These are phyloP conservation scores for Hylia prasina DNA, from an alignment of 2,113 vertebrate species.

Conservation along the genomic window DNA sequence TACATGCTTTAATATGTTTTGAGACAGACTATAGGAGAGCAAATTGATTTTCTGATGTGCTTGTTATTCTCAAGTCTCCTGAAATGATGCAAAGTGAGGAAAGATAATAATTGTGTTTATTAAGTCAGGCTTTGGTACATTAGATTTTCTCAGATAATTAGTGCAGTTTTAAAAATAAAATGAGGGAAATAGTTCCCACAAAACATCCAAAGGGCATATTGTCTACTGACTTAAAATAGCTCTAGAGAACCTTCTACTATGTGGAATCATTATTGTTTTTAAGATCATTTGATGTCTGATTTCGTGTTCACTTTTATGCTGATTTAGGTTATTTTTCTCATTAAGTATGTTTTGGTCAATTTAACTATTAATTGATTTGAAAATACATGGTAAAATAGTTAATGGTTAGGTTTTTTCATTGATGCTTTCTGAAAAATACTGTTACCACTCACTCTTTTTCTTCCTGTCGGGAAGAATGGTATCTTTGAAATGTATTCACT, in stretches of 20 bases:
- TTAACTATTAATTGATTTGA: background rate
- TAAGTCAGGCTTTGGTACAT: background rate
- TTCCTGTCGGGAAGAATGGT: background rate
- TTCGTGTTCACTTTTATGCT: background rate
- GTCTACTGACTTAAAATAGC: background rate
- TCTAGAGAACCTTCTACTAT: background rate
- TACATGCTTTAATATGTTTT: background rate
- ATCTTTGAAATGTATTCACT: background rate
- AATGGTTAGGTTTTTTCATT: background rate
- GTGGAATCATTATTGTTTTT: background rate
- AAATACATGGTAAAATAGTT: background rate
- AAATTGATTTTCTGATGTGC: background rate
- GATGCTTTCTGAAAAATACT: background rate
- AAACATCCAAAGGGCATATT: background rate
- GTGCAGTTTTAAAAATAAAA: background rate
- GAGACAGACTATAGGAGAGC: background rate
- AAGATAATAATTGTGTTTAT: constrained; percentile 6
- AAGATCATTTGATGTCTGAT: background rate
- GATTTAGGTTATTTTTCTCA: background rate
- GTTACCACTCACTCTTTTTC: background rate
- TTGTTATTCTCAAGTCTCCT: background rate
- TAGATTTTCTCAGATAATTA: constrained; percentile 21
- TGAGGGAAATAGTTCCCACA: background rate
- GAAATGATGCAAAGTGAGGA: background rate
- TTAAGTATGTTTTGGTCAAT: background rate